phyloP scores from a whole-genome alignment of 2,797 vertebrate species.

The Rhyacichthys aspro region DNA sequence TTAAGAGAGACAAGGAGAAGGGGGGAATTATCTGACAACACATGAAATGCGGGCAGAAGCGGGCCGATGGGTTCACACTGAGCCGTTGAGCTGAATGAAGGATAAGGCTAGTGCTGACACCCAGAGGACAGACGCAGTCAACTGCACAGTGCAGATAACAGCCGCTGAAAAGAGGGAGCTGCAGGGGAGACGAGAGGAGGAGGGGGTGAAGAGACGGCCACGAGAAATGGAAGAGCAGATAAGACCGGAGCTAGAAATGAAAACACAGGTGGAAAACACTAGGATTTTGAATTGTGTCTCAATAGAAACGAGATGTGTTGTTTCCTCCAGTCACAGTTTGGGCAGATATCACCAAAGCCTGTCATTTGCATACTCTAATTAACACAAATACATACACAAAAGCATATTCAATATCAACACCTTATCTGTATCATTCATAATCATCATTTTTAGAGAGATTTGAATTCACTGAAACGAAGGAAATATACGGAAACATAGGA shows the following conservation, averaged over 20 bases:
- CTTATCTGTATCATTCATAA: too few relatives aligned
- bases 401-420: too few relatives aligned
- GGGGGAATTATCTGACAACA: slow-evolving; percentile 47
- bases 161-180: slow-evolving; percentile 39
- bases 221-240: slow-evolving; percentile 44
- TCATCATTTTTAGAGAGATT: too few relatives aligned
- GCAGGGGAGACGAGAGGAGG: slow-evolving; percentile 1
- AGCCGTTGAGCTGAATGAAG: slow-evolving; percentile 63
- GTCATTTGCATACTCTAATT: too few relatives aligned
- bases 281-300: too few relatives aligned
- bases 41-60: slow-evolving; percentile 54
- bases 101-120: slow-evolving; percentile 84
- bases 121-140: slow-evolving; percentile 82
- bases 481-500: too few relatives aligned
- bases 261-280: slow-evolving; percentile 4
- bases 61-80: slow-evolving; percentile 37
- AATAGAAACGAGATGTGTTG: too few relatives aligned
- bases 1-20: slow-evolving; percentile 39
- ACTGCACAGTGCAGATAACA: slow-evolving; percentile 75
- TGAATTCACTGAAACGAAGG: too few relatives aligned
- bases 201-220: slow-evolving; percentile 48
- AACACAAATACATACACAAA: too few relatives aligned
- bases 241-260: slow-evolving; percentile 42
- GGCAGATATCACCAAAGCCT: too few relatives aligned
- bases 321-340: too few relatives aligned